Evolutionary conservation across 2,113 vertebrate species (phyloP).

Genomic region (Solenodon paradoxus): DNA sequence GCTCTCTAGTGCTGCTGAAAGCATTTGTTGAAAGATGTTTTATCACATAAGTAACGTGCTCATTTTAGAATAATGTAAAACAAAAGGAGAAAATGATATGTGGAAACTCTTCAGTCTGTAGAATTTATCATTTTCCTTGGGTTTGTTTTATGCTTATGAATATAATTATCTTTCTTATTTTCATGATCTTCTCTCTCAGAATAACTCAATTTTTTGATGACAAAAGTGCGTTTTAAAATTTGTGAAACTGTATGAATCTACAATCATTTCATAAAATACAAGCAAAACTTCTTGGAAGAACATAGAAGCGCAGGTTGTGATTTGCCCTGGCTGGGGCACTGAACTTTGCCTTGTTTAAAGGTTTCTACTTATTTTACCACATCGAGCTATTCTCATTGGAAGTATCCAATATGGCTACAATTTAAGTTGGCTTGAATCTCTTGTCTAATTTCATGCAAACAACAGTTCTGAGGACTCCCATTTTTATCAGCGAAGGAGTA

Average conservation of each 20-base stretch:
- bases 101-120: background rate
- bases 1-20: background rate
- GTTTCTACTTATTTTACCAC: background rate
- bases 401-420: background rate
- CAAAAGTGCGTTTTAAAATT: background rate
- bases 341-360: background rate
- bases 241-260: background rate
- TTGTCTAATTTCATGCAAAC: background rate
- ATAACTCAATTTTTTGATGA: background rate
- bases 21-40: background rate
- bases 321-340: too few relatives aligned
- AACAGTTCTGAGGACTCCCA: background rate
- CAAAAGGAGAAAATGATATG: background rate
- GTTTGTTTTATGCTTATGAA: background rate
- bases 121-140: background rate
- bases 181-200: background rate
- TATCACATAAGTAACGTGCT: background rate
- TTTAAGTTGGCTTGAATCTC: background rate
- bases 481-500: background rate
- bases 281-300: background rate
- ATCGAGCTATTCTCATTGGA: background rate
- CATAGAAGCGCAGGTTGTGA: background rate
- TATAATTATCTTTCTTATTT: background rate
- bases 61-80: background rate
- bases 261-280: background rate